Evolutionary conservation across 2,888 invertebrate species (phyloP).

Genomic region (Automeris io): DNA sequence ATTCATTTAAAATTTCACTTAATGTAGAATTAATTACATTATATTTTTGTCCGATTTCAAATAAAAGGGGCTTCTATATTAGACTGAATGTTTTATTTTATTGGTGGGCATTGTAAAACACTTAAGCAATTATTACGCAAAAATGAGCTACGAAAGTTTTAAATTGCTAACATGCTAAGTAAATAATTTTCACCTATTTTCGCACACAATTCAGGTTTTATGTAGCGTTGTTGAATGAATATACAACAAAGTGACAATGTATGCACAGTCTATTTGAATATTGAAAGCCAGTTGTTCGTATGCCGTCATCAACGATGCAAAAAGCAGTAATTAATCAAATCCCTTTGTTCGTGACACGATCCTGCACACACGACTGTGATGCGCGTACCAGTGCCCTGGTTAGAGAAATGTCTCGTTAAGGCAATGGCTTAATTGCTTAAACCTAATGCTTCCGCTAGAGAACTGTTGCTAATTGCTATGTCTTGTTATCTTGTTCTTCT

Average conservation of each 20-base stretch:
- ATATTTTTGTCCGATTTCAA: too few species aligned
- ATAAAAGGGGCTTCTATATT: too few species aligned
- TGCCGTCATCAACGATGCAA: conserved; percentile 14
- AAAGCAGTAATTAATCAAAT: conserved; percentile 32
- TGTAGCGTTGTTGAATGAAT: too few species aligned
- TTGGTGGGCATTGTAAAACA: too few species aligned
- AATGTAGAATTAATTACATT: too few species aligned
- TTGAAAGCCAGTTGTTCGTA: conserved; percentile 16
- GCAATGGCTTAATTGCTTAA: conserved; percentile 40
- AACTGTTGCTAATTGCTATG: not conserved
- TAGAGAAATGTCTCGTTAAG: conserved; percentile 41
- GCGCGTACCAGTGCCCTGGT: conserved; percentile 29
- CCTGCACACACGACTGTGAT: conserved; percentile 18
- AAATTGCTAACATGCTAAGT: too few species aligned
- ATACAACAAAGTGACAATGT: conserved; percentile 7
- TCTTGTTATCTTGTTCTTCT: not conserved
- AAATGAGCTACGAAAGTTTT: too few species aligned
- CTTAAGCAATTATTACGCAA: too few species aligned
- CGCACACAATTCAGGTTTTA: too few species aligned
- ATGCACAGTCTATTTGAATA: conserved; percentile 17
- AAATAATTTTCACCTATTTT: too few species aligned
- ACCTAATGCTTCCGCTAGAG: conserved; percentile 20
- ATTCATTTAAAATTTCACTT: too few species aligned
- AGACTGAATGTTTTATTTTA: too few species aligned
- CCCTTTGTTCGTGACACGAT: conserved; percentile 27